These are phyloP conservation scores for Corydoras sp. DNA, from an alignment of 2,113 vertebrate genomes.

Conservation along the genomic window DNA sequence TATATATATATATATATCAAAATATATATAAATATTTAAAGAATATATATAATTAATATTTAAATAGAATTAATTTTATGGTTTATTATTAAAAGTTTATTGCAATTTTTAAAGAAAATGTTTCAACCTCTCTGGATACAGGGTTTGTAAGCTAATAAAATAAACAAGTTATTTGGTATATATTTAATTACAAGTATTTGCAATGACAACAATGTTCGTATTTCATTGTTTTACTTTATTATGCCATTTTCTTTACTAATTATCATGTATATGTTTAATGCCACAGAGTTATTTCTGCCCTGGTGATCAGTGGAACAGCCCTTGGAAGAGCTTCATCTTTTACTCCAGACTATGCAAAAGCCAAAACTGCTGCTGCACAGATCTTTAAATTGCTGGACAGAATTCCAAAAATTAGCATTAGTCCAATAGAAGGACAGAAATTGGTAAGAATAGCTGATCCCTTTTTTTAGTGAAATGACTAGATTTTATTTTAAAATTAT, in stretches of 20 bases:
- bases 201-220: too few relatives aligned
- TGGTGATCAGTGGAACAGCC: constrained; percentile 65
- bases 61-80: too few relatives aligned
- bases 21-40: too few relatives aligned
- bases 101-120: too few relatives aligned
- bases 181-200: too few relatives aligned
- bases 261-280: constrained; percentile 7
- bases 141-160: too few relatives aligned
- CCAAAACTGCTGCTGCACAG: constrained; percentile 66
- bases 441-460: constrained; percentile 54
- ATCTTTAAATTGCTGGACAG: constrained; percentile 67
- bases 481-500: neutral
- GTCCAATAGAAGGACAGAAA: constrained; percentile 49
- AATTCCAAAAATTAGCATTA: constrained; percentile 59
- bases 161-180: too few relatives aligned
- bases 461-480: neutral
- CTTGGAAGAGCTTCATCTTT: constrained; percentile 65
- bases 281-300: constrained; percentile 62
- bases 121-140: too few relatives aligned
- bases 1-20: too few relatives aligned
- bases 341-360: constrained; percentile 71
- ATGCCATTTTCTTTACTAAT: neutral
- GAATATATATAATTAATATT: too few relatives aligned
- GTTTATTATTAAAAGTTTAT: too few relatives aligned
- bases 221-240: neutral